These are phyloP conservation scores for Eubasilissa regina DNA, from an alignment of 1,140 invertebrate genomes.

Conservation along the genomic window DNA sequence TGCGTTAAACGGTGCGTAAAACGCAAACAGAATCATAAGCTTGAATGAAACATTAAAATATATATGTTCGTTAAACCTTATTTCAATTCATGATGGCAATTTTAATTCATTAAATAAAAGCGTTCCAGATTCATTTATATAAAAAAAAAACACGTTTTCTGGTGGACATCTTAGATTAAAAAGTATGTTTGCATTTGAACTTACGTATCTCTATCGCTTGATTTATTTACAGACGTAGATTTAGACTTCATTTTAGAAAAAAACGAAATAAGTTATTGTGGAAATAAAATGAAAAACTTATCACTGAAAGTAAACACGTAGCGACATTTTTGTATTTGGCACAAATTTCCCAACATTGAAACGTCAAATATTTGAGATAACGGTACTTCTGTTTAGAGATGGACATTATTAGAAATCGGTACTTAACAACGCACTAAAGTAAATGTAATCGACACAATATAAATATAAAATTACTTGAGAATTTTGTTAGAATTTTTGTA, in stretches of 20 bases:
- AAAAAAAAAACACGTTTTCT: constrained; percentile 11
- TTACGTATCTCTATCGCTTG: not conserved
- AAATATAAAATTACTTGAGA: too few species aligned
- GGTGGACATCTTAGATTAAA: not conserved
- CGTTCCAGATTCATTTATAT: not conserved
- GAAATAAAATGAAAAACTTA: constrained; percentile 2
- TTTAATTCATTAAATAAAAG: not conserved
- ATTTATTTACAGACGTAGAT: constrained; percentile 8
- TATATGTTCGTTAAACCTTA: not conserved
- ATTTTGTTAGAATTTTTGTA: too few species aligned
- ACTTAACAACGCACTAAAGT: too few species aligned
- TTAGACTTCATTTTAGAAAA: constrained; percentile 20
- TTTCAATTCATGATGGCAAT: not conserved
- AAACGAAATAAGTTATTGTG: not conserved
- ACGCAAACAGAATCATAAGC: too few species aligned
- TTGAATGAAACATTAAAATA: too few species aligned
- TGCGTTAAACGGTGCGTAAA: too few species aligned
- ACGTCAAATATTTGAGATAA: constrained; percentile 29
- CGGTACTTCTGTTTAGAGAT: constrained; percentile 27
- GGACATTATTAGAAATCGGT: too few species aligned
- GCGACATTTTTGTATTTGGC: constrained; percentile 40
- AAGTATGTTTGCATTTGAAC: not conserved
- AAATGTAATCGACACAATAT: too few species aligned
- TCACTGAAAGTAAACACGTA: constrained; percentile 26
- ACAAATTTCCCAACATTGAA: constrained; percentile 29